Evolutionary conservation across 2,113 vertebrate species (phyloP).

Genomic region (Argyrosomus japonicus): DNA sequence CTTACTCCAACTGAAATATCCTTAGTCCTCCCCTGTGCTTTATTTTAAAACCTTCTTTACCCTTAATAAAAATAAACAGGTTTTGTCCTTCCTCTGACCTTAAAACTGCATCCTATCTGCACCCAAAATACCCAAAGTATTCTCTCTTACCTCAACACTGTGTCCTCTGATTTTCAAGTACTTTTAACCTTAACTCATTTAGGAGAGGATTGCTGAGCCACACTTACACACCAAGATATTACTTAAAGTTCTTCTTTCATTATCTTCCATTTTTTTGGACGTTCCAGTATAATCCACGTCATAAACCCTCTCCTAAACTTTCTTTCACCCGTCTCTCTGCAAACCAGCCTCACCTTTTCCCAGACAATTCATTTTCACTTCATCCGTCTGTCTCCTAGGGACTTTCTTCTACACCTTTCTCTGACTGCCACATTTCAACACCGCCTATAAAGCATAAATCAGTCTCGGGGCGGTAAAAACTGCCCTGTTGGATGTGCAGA

Average conservation of each 20-base stretch:
- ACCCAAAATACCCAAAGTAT: neutral
- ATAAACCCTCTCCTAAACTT: neutral
- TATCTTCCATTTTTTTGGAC: conserved; percentile 1
- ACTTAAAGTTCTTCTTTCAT: neutral
- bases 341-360: conserved; percentile 6
- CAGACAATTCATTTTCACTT: conserved; percentile 39
- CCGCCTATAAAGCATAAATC: conserved; percentile 7
- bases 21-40: neutral
- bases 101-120: neutral
- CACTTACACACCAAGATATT: conserved; percentile 13
- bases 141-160: neutral
- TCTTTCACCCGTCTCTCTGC: conserved; percentile 2
- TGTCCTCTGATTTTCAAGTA: conserved; percentile 27
- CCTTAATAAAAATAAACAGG: neutral
- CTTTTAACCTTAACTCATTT: conserved; percentile 22
- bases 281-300: conserved; percentile 8
- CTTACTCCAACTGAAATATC: neutral
- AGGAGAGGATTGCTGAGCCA: conserved; percentile 6
- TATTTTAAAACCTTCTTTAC: neutral
- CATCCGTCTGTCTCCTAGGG: conserved; percentile 13
- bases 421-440: conserved; percentile 12
- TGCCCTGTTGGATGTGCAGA: conserved; percentile 19
- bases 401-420: conserved; percentile 15
- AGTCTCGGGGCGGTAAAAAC: conserved; percentile 20
- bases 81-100: conserved; percentile 35